Evolutionary conservation across 2,888 invertebrate genomes (phyloP), one percentile per base, ranked within the genome.

Genomic region (Ramazzottius varieornatus): DNA sequence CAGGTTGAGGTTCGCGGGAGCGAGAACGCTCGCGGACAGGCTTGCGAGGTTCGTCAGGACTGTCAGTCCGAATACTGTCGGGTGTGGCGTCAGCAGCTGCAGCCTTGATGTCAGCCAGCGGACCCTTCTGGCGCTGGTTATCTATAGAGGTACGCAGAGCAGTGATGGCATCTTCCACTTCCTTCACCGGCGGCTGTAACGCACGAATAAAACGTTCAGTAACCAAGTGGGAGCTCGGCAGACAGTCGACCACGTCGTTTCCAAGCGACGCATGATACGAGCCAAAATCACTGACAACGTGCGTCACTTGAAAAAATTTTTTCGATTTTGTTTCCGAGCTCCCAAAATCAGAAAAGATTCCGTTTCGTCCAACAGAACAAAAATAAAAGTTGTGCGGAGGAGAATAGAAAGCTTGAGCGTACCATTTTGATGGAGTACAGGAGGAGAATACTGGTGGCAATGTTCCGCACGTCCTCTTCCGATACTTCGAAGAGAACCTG

Each of bases 341-440:
- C n/a, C n/a, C n/a, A 29, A 29, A 54, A 29, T 8, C 13, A 29
- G 29, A 4, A 54, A 54, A 29, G 8, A 4, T n/a, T 16, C 24
- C 4, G 20, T 54, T 24, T 29, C 29, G 16, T 29, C 24, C 29
- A 8, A 4, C 13, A 54, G 8, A 8, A 24, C 16, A 54, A 24
- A 4, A 16, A 16, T 24, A 54, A 54, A 24, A 54, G 24, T 54
- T 24, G 20, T 54, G 24, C 4, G 20, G 24, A 16, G 20, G 4
- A 54, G 24, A 16, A 29, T 29, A 54, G 24, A 29, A 54, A 8
- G 16, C 4, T 54, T 13, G n/a, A n/a, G n/a, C 80, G 80, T 54
- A 86, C 87, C 81, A 89, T 89, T 1, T 83, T 78, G 65, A 92
- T 80, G 67, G 82, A 83, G 74, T 94, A 96, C 0, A 94, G 79